Evolutionary conservation across 2,888 invertebrate genomes (phyloP), one percentile per base, ranked within the genome.

Genomic region (Hoplodrina ambigua): DNA sequence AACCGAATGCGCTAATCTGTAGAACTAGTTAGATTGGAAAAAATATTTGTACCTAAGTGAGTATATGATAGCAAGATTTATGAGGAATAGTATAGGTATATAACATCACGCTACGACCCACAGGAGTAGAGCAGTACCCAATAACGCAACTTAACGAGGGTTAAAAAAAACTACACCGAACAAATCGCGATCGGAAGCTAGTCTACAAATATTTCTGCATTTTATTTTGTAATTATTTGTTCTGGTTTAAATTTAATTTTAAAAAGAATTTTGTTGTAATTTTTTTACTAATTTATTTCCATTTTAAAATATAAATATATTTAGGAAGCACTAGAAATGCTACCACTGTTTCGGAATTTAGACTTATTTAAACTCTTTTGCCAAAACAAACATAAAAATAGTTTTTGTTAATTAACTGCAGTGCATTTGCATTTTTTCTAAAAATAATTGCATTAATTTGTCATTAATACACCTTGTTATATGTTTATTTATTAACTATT

Each of bases 371-470:
- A 41, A 56, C 13, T 2, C 20, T 19, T n/a, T 19, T 10, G 1
- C 4, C 5, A 20, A 17, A 46, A 17, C 17, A 17, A 46, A 17
- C 25, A 25, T 2, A 46, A 46, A 17, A 17, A 4, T 17, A 41
- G 11, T 46, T 46, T 46, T 17, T 46, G 17, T 50, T 50, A 33
- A 54, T n/a, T 19, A 52, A 8, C 2, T 44, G 44, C 52, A 58
- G 2, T 17, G 10, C 2, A 67, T 61, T 62, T 69, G n/a, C 25
- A 69, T 75, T 46, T 11, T 54, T 54, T 2, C 8, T n/a, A 1
- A 49, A 62, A 62, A 50, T 30, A 17, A 46, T 15, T 68, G 46
- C 56, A 46, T 74, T 72, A 59, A 59, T 65, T 44, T 33, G 2
- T 8, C 5, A 60, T 50, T 41, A 15, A 62, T 13, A 50, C 11